Conservation (phyloP, 1,140 invertebrate species). For the Sinonovacula constricta region DNA sequence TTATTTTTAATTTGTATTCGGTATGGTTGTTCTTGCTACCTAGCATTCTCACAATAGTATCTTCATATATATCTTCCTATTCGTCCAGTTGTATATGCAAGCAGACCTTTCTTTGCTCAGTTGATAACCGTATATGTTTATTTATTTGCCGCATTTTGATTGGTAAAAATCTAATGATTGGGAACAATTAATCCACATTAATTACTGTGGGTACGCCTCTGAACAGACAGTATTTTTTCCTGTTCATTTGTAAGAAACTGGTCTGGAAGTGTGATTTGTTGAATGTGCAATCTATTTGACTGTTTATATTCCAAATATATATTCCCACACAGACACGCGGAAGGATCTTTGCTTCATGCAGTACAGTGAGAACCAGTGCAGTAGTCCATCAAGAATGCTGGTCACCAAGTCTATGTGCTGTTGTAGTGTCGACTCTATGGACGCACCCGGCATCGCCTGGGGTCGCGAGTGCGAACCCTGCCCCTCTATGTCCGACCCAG, state of each 20-base stretch:
- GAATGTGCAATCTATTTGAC: background rate
- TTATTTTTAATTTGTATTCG: too few relatives aligned
- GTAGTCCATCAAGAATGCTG: constrained; percentile 85
- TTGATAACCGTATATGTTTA: too few relatives aligned
- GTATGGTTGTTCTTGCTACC: too few relatives aligned
- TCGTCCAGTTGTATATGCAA: too few relatives aligned
- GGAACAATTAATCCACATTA: background rate
- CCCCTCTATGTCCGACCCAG: constrained; percentile 84
- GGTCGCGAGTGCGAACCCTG: constrained; percentile 89
- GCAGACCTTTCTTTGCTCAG: too few relatives aligned
- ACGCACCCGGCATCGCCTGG: constrained; percentile 86
- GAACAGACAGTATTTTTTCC: too few relatives aligned
- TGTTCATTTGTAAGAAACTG: too few relatives aligned
- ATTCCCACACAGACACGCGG: constrained; percentile 83
- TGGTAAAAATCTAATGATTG: too few relatives aligned
- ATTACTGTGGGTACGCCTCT: too few relatives aligned
- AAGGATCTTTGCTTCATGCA: constrained; percentile 90
- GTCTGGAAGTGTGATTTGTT: background rate
- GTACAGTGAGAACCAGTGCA: constrained; percentile 87
- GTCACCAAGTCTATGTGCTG: constrained; percentile 93
- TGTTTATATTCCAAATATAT: background rate
- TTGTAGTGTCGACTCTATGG: constrained; percentile 85
- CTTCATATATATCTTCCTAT: too few relatives aligned
- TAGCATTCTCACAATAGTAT: too few relatives aligned
- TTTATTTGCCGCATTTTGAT: too few relatives aligned